phyloP scores from a whole-genome alignment of 2,888 invertebrate genomes.

The Fabriciana adippe region DNA sequence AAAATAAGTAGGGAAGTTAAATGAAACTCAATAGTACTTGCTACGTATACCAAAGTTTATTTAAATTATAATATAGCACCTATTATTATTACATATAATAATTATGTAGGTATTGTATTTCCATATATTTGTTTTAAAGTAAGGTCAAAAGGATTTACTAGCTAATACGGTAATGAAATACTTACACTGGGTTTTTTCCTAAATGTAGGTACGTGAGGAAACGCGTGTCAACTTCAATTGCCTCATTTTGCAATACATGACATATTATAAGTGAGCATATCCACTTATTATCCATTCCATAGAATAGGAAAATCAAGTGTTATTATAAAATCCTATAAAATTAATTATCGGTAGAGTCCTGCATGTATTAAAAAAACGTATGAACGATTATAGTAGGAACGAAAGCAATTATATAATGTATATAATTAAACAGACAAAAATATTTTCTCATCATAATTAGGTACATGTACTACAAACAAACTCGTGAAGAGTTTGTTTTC shows the following conservation, averaged over 20 bases:
- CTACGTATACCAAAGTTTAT: no score
- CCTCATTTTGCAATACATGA: constrained; percentile 28
- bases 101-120: background rate
- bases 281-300: background rate
- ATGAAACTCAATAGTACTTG: no score
- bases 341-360: no score
- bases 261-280: constrained; percentile 10
- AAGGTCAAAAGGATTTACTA: background rate
- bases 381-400: no score
- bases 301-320: background rate
- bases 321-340: background rate
- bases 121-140: background rate
- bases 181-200: constrained; percentile 35
- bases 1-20: no score
- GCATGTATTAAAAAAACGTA: no score
- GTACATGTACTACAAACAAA: no score
- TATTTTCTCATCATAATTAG: background rate
- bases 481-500: constrained; percentile 1
- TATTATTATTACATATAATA: no score
- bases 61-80: no score
- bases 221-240: constrained; percentile 24
- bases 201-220: constrained; percentile 29
- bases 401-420: no score
- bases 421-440: background rate
- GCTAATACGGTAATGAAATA: constrained; percentile 23